Base-by-base conservation (phyloP, 2,888 invertebrate genomes). In the Xestoiulus laeticollis region DNA sequence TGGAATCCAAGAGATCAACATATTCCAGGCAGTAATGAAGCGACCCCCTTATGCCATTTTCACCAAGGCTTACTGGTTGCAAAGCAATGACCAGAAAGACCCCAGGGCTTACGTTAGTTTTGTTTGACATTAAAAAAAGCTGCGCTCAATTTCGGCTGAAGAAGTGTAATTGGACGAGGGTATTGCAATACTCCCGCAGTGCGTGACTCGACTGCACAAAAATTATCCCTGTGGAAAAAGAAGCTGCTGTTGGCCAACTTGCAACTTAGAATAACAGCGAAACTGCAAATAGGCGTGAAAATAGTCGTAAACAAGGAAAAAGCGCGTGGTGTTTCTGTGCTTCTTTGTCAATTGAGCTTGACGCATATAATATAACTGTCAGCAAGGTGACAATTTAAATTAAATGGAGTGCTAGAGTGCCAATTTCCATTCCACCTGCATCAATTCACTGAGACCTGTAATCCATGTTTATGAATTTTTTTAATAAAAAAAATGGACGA, bases 331-430 rank as follows among this genome's bases (percentile, higher is more conserved):
- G 22, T 68, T 68, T 68, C 8, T 19, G 68, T 68, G 22, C n/a
- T 68, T 22, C 68, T 68, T 68, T 68, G 68, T 68, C 68, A 22
- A 26, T 68, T 68, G 68, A 4, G 26, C 68, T 8, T 22, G 26
- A 12, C 68, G 68, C 68, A 5, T 68, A 68, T 26, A 22, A 19
- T 68, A 68, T 68, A 68, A 22, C 68, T 68, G 68, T 68, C 68
- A 68, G 26, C 68, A 12, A 26, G 68, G 68, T 68, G 68, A 68
- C 68, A 26, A 22, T 68, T 68, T 22, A 68, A 68, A 68, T 68
- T 68, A 68, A 68, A 68, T 26, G 68, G 26, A 68, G 68, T 68
- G 68, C 68, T 68, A 26, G 68, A 68, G 68, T 68, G 68, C 68
- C 68, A 68, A 22, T 68, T 68, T 22, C 68, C n/a, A 68, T 68